These are phyloP conservation scores for Clepsis dumicolana DNA, from an alignment of 2,888 invertebrate species.

Conservation along the genomic window DNA sequence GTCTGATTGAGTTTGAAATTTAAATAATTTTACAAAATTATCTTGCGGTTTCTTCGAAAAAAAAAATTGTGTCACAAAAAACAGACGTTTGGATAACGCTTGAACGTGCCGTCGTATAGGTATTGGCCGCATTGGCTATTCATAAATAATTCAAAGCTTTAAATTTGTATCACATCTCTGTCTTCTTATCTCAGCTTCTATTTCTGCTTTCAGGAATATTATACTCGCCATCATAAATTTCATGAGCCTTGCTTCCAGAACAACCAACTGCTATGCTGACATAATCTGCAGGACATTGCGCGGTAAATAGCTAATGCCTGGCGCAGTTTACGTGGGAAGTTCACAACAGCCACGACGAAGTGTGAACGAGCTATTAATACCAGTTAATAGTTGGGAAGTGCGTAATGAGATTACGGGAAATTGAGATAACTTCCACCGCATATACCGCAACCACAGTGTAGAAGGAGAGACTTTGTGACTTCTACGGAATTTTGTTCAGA, in stretches of 20 bases:
- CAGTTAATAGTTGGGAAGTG: slow-evolving; percentile 40
- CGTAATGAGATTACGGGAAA: slow-evolving; percentile 40
- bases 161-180: neutral
- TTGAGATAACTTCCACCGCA: slow-evolving; percentile 26
- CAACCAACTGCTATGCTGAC: neutral
- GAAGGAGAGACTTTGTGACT: slow-evolving; percentile 2
- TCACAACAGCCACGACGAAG: slow-evolving; percentile 24
- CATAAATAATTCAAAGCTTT: neutral
- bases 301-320: slow-evolving; percentile 21
- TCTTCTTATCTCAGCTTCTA: neutral
- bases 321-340: slow-evolving; percentile 34
- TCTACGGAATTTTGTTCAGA: neutral
- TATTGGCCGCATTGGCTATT: neutral
- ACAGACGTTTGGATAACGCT: too few relatives aligned
- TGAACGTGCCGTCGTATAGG: too few relatives aligned
- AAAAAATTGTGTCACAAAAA: too few relatives aligned
- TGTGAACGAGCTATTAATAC: slow-evolving; percentile 41
- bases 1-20: too few relatives aligned
- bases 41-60: too few relatives aligned
- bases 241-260: neutral
- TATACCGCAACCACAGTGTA: slow-evolving; percentile 11
- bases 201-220: neutral
- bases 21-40: too few relatives aligned
- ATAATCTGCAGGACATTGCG: slow-evolving; percentile 18
- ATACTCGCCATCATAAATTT: neutral